Base-by-base conservation (phyloP, 2,797 vertebrate species). In the Oreochromis mossambicus region DNA sequence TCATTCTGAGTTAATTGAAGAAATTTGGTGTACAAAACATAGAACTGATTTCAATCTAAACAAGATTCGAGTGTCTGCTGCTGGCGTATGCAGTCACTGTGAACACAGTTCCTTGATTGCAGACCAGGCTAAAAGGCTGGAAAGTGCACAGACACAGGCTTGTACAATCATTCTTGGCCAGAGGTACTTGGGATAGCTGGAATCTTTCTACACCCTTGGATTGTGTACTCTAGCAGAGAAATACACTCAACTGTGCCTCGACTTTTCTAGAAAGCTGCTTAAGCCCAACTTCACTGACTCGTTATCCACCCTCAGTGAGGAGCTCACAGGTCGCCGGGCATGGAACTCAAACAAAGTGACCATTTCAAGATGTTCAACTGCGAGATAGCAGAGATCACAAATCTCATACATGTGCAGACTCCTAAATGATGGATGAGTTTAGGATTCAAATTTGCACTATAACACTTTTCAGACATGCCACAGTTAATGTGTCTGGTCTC, bases 201-300 rank as follows among this genome's bases (percentile, higher is more conserved):
- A 84, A 78, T 78, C 87, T 78, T 24, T 78, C 84, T 79, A 73
- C 78, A 78, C 78, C 77, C 84, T 88, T 50, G 51, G 82, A 88
- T 86, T 87, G 75, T 81, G 80, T 79, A 55, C 58, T 89, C 80
- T 81, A 85, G 55, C 80, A 87, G 78, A 83, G 75, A 89, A 85
- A 87, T 6, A 26, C 68, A 76, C 78, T 83, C 82, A 85, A 76
- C 82, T 85, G 84, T 82, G 76, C 56, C 68, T 79, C 50, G 54
- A 79, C 75, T 88, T 80, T 82, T 73, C 79, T 80, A 87, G 82
- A 82, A 88, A 78, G 54, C 82, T 43, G 55, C 54, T 81, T 24
- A 87, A 84, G 43, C 75, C 77, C 77, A 82, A 86, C 76, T 83
- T 83, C 66, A 78, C 51, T 76, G 79, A 82, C 55, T 84, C 68